Percentiles rank a stretch among this genome's conserved stretches.
Conservation (phyloP, 2,113 vertebrate species). For the Aythya baeri region DNA sequence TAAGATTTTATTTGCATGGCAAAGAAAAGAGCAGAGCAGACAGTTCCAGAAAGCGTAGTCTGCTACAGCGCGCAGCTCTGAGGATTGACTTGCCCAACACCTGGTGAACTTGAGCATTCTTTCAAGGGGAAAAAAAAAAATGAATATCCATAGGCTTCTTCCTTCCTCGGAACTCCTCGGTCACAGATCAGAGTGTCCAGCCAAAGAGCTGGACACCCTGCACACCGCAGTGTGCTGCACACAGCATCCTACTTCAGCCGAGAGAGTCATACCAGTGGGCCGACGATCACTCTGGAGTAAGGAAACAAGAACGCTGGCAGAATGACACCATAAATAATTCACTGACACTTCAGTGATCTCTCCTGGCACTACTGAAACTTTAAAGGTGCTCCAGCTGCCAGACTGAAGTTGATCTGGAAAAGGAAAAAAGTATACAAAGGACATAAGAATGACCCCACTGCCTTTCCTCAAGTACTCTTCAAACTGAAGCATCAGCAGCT, state of each 20-base stretch:
- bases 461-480: not conserved
- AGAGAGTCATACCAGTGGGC: not conserved
- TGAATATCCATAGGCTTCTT: not conserved
- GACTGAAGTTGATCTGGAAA: not conserved
- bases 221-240: too few species aligned
- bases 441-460: not conserved
- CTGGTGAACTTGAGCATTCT: not conserved
- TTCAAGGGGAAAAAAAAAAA: not conserved
- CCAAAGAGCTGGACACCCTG: not conserved
- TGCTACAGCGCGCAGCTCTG: not conserved
- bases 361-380: not conserved
- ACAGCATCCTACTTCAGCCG: not conserved
- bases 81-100: not conserved
- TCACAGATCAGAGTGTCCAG: not conserved
- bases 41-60: not conserved
- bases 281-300: not conserved
- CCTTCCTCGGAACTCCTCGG: not conserved
- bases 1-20: not conserved
- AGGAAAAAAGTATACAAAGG: not conserved
- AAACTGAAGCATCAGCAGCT: not conserved
- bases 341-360: not conserved
- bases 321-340: not conserved
- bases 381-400: not conserved
- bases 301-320: not conserved
- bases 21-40: not conserved